Base-by-base conservation (phyloP, 2,888 invertebrate species). In the Cheilosia urbana region DNA sequence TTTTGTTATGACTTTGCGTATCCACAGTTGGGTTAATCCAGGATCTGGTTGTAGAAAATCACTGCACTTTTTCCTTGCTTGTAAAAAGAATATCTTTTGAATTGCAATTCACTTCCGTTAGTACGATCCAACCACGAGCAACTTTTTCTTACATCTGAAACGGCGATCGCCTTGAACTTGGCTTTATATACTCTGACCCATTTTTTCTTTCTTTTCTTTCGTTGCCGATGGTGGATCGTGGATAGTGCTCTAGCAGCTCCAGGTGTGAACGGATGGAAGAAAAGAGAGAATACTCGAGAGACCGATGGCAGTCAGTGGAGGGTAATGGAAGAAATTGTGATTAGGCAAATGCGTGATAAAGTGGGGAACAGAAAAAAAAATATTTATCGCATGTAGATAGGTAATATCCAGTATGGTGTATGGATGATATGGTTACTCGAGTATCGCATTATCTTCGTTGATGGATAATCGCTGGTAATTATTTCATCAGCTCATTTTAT, bases 181-280 rank as follows among this genome's bases (percentile, higher is more conserved):
- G 93, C 93, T 94, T 94, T 96, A 95, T 96, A 96, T 96, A 96
- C 93, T 93, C 93, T 95, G 96, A 96, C 96, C 96, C 94, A 96
- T 95, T 94, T 96, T 89, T 88, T 72, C 71, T 83, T 85, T 69
- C 72, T 87, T 83, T 85, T 75, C 71, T 83, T 87, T 69, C 69
- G 45, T 63, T 76, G 49, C 58, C 47, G 42, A 72, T 81, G 58
- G 71, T n/a, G n/a, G n/a, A n/a, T n/a, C n/a, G n/a, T n/a, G n/a
- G n/a, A n/a, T n/a, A n/a, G n/a, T 84, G 75, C 75, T 65, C 69
- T 40, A 17, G 30, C 27, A 2, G 55, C 7, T 80, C 30, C 85
- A 81, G 85, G 85, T 85, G 85, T 77, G 85, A 85, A 85, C 68
- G 76, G 69, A 51, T 55, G 24, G 66, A 71, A 57, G 68, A 65